Base-by-base conservation (phyloP, 2,113 vertebrate genomes). In the Burhinus bistriatus region DNA sequence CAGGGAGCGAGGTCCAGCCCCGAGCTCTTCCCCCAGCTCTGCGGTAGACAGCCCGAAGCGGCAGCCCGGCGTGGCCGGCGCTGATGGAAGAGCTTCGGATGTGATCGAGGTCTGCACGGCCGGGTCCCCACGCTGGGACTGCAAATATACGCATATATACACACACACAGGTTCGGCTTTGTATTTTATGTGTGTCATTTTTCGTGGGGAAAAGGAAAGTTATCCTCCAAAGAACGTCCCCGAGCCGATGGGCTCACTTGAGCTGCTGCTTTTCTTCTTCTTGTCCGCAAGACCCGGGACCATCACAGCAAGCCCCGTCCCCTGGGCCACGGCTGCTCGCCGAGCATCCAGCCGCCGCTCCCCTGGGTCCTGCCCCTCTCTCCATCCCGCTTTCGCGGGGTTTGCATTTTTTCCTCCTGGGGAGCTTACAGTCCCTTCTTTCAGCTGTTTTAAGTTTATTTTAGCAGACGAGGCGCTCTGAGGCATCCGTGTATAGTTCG, bases 31-130 rank as follows among this genome's bases (percentile, higher is more conserved):
- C 47, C 16, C 16, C n/a, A 6, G 20, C n/a, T 9, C 44, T 3
- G 52, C 68, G 34, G 19, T 1, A 7, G 29, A 7, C 0, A 30
- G 47, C 22, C 79, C 54, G 38, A 2, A 16, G 29, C 13, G 3
- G 61, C 36, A 54, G 11, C 64, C 52, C 38, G 78, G 45, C 18
- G 44, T n/a, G 30, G 11, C 44, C 22, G 38, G 38, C 79, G 49
- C 32, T 30, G 4, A 1, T 0, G 13, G 1, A 3, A 51, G 20
- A 4, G 32, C 8, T 34, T 12, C 32, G 22, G 40, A 5, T 1
- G 21, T 2, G 58, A 26, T 3, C 15, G 11, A 0, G 29, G 38
- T n/a, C 52, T 27, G 14, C 12, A 0, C 3, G 44, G 38, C 34
- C 26, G 21, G 4, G 5, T 64, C 18, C 19, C 34, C 69, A 4